phyloP scores from a whole-genome alignment of 2,797 vertebrate species.

The Staurois parvus region DNA sequence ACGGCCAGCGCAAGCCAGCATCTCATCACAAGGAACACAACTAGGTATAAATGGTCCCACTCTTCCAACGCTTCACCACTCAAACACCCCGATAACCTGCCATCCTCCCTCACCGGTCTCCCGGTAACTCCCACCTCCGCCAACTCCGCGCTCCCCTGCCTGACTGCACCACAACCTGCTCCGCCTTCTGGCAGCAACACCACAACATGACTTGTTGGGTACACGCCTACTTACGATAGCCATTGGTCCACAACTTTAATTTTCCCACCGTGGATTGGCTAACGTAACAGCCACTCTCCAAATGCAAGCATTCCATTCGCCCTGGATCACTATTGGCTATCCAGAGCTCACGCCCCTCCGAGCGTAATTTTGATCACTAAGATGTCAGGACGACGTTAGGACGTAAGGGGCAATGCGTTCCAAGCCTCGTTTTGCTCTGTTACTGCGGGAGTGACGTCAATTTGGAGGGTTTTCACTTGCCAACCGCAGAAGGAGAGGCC shows the following conservation, averaged over 20 bases:
- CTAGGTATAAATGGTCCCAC: no score
- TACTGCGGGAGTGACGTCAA: constrained; percentile 49
- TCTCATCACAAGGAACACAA: not conserved
- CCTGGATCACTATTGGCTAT: not conserved
- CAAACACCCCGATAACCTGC: not conserved
- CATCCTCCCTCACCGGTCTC: constrained; percentile 23
- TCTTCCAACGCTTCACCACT: no score
- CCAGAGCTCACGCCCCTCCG: not conserved
- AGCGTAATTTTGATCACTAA: not conserved
- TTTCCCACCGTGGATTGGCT: not conserved
- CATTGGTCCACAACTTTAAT: not conserved
- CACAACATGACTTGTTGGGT: constrained; percentile 45
- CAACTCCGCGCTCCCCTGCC: constrained; percentile 49
- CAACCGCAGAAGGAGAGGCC: not conserved
- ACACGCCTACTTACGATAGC: not conserved
- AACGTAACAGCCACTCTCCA: not conserved
- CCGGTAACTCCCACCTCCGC: constrained; percentile 48
- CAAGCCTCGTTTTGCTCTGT: constrained; percentile 36
- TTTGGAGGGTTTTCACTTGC: not conserved
- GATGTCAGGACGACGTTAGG: not conserved
- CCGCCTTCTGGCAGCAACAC: constrained; percentile 56
- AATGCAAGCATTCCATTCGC: not conserved
- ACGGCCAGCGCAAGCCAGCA: not conserved
- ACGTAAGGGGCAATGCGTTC: not conserved
- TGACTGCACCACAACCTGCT: constrained; percentile 57